Base-by-base conservation (phyloP, 2,113 vertebrate species). In the Crotalus helleri region DNA sequence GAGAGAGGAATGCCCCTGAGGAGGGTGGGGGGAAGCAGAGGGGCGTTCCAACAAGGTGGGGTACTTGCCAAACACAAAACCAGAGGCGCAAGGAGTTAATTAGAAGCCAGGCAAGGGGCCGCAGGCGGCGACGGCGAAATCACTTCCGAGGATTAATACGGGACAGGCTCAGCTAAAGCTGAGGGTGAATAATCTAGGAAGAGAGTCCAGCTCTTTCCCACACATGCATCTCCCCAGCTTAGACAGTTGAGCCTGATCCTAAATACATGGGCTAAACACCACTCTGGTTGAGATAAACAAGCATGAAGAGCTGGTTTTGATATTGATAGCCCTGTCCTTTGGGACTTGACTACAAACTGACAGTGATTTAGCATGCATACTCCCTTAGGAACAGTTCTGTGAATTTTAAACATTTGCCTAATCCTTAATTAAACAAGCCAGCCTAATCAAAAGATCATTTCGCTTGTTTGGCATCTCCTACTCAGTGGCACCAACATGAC, bases 71-170 rank as follows among this genome's bases (percentile, higher is more conserved):
- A 98, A 96, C 94, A 98, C 98, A 98, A 98, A 98, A 98, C 98
- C 98, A 97, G 96, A 93, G 96, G 95, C 97, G 94, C 96, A 95
- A 97, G 98, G 98, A 99, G 98, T 98, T 98, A 99, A 98, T 99
- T 98, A 99, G 98, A 98, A 98, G 98, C 98, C 96, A 98, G 98
- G 98, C 97, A 97, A 97, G 98, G 95, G 94, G 95, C 94, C 94
- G 91, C 95, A 92, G 21, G 97, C 97, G 98, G 97, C 96, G 96
- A 96, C 95, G 95, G 98, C 97, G 97, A 98, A 98, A 98, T 98
- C 98, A 98, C 98, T 99, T 99, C 98, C 98, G 98, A 97, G 98
- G 98, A 98, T 98, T 98, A 98, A 98, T 98, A 4, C 81, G 55
- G 85, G 53, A 57, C 90, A 92, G 89, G 93, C 5, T 87, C 91